These are phyloP conservation scores for Sparidentex hasta DNA, from an alignment of 2,797 vertebrate genomes.

Conservation along the genomic window DNA sequence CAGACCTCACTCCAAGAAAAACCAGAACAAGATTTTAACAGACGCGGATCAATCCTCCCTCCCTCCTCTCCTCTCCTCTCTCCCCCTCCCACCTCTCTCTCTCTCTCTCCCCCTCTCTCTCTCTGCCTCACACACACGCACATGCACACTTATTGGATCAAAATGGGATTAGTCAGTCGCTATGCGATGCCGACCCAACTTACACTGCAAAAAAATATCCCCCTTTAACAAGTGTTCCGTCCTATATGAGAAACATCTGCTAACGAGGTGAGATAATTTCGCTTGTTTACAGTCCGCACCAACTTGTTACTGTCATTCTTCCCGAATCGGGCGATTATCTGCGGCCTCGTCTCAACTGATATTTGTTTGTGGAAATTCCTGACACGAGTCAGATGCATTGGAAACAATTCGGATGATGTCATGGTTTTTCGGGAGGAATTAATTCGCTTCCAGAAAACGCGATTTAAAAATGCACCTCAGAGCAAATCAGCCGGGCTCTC, in stretches of 20 bases:
- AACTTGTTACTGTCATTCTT: slow-evolving; percentile 36
- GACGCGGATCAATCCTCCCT: slow-evolving; percentile 87
- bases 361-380: slow-evolving; percentile 55
- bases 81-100: slow-evolving; percentile 47
- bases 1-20: slow-evolving; percentile 87
- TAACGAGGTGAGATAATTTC: slow-evolving; percentile 56
- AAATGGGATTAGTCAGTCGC: slow-evolving; percentile 83
- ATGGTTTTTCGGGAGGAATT: slow-evolving; percentile 42
- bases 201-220: slow-evolving; percentile 55
- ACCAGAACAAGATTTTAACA: slow-evolving; percentile 88
- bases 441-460: slow-evolving; percentile 32
- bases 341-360: slow-evolving; percentile 39
- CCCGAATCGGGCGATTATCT: slow-evolving; percentile 17
- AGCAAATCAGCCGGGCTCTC: slow-evolving; percentile 28
- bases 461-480: slow-evolving; percentile 21
- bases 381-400: slow-evolving; percentile 52
- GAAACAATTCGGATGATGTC: slow-evolving; percentile 59
- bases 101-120: slow-evolving; percentile 40
- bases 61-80: slow-evolving; percentile 51
- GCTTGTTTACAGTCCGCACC: slow-evolving; percentile 53
- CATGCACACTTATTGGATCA: slow-evolving; percentile 84
- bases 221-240: slow-evolving; percentile 56
- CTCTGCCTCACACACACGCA: slow-evolving; percentile 55
- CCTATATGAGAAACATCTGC: slow-evolving; percentile 61
- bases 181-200: slow-evolving; percentile 76